Evolutionary conservation across 2,888 invertebrate genomes (phyloP), one percentile per base, ranked within the genome.

Genomic region (Acrobasis repandana): DNA sequence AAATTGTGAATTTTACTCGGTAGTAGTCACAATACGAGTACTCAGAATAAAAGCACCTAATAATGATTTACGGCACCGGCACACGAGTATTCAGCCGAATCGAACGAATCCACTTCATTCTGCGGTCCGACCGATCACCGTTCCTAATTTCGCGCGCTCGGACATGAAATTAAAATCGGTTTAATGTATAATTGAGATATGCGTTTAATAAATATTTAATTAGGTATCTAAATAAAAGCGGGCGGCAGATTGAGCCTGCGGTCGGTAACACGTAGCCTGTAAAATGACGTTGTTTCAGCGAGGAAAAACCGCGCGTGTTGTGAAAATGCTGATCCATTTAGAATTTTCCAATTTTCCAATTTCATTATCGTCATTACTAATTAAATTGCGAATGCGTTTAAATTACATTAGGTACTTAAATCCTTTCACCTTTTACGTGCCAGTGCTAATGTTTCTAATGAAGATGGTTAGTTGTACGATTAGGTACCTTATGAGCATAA

Each of bases 181-280:
- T 90, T 88, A 85, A 88, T 89, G 88, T 89, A 86, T 88, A 85
- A 90, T 88, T 88, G 89, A 83, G 88, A 88, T 88, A 89, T 88
- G 86, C 86, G 88, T 86, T 91, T 86, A 88, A 90, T 91, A 88
- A 89, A 91, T 91, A 90, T 90, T 90, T 90, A 91, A 91, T 91
- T 90, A 88, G 88, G 88, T 89, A 86, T 86, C 90, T 90, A 91
- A 91, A 90, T 91, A 91, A 90, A 88, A 86, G 87, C 86, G 76
- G 68, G 74, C 74, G 69, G 71, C 71, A 78, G 72, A 68, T 38
- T 20, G 73, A 73, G 75, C 70, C 71, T 90, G 87, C 71, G 88
- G 88, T 84, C 72, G 71, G 61, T 67, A 77, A 78, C 78, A 79
- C 4, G 28, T 76, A 76, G 77, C 79, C 75, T 85, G 85, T 83